Evolutionary conservation across 1,140 invertebrate genomes (phyloP).

Genomic region (Tenebrio molitor): DNA sequence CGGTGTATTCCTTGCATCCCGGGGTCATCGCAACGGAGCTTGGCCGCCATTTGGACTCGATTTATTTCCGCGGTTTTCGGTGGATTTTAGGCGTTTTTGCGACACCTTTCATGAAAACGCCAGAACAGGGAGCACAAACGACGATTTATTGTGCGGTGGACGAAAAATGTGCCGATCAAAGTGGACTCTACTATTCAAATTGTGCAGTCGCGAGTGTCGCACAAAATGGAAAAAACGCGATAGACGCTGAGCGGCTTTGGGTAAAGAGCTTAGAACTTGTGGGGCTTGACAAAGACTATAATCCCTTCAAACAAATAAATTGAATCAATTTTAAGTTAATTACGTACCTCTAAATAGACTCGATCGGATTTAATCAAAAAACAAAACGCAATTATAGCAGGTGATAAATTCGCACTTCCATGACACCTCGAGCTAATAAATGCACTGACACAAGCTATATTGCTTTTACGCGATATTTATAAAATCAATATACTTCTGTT

Average conservation of each 20-base stretch:
- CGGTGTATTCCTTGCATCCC: constrained; percentile 79
- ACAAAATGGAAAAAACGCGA: constrained; percentile 68
- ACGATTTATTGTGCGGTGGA: constrained; percentile 83
- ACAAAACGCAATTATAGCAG: no score
- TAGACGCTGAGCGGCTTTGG: constrained; percentile 81
- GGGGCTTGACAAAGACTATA: constrained; percentile 66
- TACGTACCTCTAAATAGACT: background rate
- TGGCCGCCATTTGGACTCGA: constrained; percentile 75
- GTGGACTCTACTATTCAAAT: constrained; percentile 75
- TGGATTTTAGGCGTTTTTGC: constrained; percentile 58
- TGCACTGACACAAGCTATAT: background rate
- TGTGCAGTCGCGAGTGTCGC: constrained; percentile 68
- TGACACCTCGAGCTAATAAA: constrained; percentile 1
- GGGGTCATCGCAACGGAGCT: constrained; percentile 83
- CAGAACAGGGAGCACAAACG: constrained; percentile 83
- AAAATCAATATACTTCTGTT: constrained; percentile 14
- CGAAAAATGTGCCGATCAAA: constrained; percentile 74
- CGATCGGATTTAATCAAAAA: background rate
- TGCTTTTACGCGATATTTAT: no score
- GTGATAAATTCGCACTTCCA: background rate
- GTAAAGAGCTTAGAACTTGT: constrained; percentile 75
- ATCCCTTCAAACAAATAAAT: constrained; percentile 54
- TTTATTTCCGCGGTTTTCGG: constrained; percentile 66
- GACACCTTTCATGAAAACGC: constrained; percentile 72
- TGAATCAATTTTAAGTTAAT: background rate